phyloP scores from a whole-genome alignment of 1,140 invertebrate genomes.

The Mya arenaria region DNA sequence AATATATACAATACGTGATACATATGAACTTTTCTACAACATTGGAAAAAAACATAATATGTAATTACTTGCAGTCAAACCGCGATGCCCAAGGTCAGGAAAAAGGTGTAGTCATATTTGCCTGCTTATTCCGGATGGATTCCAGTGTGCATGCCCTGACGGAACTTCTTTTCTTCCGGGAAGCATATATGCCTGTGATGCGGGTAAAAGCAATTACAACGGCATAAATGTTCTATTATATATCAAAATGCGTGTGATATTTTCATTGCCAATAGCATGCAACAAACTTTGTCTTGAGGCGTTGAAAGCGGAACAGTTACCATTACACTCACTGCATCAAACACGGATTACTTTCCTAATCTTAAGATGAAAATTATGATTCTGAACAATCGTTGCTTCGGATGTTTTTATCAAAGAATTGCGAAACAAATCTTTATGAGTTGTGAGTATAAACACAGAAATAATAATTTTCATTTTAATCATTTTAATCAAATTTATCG shows the following conservation, averaged over 20 bases:
- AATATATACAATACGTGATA: too few species aligned
- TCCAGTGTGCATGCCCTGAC: conserved; percentile 95
- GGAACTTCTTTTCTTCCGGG: conserved; percentile 80
- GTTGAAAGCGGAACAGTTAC: background rate
- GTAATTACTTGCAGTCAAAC: conserved; percentile 82
- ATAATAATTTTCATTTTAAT: too few species aligned
- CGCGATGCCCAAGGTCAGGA: conserved; percentile 87
- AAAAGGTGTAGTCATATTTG: conserved; percentile 93
- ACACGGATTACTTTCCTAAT: background rate
- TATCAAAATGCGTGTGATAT: conserved; percentile 16
- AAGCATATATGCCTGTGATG: conserved; percentile 85
- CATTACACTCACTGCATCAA: background rate
- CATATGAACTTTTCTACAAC: too few species aligned
- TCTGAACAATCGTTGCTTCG: background rate
- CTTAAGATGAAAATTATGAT: background rate
- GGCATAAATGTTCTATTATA: background rate
- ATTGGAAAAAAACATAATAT: background rate
- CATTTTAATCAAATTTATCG: background rate
- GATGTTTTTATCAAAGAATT: background rate
- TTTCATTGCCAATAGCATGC: conserved; percentile 19
- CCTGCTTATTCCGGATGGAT: conserved; percentile 91
- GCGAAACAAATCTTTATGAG: background rate
- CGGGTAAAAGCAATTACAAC: conserved; percentile 82
- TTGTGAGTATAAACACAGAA: too few species aligned
- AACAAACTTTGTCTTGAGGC: background rate